A percentile compares a stretch with the other conserved stretches of the same genome.
Evolutionary conservation across 2,888 invertebrate genomes (phyloP).

Genomic region (Cancer borealis): DNA sequence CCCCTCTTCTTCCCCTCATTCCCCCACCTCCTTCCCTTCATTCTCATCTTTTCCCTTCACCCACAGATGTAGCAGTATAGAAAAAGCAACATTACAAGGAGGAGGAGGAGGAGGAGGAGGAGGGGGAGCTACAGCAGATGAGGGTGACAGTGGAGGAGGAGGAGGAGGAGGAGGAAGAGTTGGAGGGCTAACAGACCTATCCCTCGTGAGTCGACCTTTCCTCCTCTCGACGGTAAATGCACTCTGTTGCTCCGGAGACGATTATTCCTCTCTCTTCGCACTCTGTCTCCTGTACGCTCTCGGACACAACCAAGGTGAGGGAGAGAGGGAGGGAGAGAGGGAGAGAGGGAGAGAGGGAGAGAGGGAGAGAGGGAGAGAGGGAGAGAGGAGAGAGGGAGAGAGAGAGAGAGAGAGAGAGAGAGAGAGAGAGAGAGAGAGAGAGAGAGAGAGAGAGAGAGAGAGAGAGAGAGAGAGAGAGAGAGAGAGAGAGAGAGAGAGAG

Average conservation of each 20-base stretch:
- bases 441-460: too few relatives aligned
- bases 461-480: too few relatives aligned
- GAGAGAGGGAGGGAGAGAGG: too few relatives aligned
- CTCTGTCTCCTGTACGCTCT: constrained; percentile 95
- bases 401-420: too few relatives aligned
- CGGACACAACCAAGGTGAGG: constrained; percentile 86
- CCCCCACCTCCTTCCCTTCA: too few relatives aligned
- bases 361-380: too few relatives aligned
- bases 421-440: too few relatives aligned
- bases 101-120: background rate
- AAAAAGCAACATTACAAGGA: background rate
- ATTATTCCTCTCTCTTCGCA: constrained; percentile 94
- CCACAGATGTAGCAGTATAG: background rate
- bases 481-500: too few relatives aligned
- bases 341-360: too few relatives aligned
- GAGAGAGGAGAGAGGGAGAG: too few relatives aligned
- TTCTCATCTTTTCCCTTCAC: background rate
- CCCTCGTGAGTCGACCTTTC: constrained; percentile 87
- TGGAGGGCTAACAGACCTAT: constrained; percentile 78
- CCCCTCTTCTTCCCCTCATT: too few relatives aligned
- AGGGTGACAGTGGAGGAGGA: background rate
- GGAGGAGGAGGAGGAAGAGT: constrained; percentile 2
- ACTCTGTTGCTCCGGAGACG: constrained; percentile 93
- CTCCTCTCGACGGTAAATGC: constrained; percentile 93
- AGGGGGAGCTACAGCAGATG: background rate